Percentiles rank a stretch among this genome's conserved stretches.
Conservation (phyloP, 64 coral and sea anemone species). For the Orbicella faveolata region DNA sequence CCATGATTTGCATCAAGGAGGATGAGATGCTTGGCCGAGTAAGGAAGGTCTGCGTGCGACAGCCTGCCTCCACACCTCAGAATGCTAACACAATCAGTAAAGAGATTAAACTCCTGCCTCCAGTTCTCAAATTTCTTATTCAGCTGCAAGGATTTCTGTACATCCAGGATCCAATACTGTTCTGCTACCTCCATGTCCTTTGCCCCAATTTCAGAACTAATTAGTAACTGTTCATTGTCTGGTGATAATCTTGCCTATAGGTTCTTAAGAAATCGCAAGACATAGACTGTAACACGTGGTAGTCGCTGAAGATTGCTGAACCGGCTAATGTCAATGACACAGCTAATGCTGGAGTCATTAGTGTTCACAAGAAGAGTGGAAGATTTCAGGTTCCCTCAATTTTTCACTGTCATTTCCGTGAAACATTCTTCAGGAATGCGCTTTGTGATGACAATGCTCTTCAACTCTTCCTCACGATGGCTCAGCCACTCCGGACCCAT, state of each 20-base stretch:
- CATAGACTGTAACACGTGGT: neutral
- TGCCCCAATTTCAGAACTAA: neutral
- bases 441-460: neutral
- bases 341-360: neutral
- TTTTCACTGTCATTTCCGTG: conserved; percentile 2
- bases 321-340: neutral
- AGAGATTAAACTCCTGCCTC: neutral
- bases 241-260: neutral
- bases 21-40: neutral
- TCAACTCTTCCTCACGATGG: neutral
- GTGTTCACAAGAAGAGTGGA: neutral
- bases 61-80: conserved; percentile 5
- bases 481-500: conserved; percentile 18
- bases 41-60: neutral
- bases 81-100: neutral
- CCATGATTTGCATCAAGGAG: conserved; percentile 6
- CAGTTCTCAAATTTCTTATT: neutral
- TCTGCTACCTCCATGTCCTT: neutral
- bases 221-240: neutral
- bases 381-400: conserved; percentile 14
- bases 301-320: conserved; percentile 13
- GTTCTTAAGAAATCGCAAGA: neutral
- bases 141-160: neutral
- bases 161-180: neutral
- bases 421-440: conserved; percentile 10